These are phyloP conservation scores for Acleris laterana DNA, from an alignment of 2,888 invertebrate species.

Conservation along the genomic window DNA sequence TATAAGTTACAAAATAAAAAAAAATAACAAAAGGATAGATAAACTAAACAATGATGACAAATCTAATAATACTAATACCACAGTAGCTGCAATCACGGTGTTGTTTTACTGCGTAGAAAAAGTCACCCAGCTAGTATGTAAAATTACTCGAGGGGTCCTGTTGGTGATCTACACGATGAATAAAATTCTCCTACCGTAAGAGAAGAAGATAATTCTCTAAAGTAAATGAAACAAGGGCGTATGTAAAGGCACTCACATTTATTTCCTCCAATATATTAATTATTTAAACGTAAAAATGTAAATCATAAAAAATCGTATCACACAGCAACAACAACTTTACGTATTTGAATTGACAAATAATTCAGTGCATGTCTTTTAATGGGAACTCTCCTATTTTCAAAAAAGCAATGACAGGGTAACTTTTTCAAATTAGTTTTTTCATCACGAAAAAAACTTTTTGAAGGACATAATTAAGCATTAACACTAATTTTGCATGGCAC, in stretches of 20 bases:
- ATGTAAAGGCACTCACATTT: slow-evolving; percentile 72
- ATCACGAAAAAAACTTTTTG: slow-evolving; percentile 2
- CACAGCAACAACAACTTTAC: slow-evolving; percentile 64
- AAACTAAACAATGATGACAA: too few species aligned
- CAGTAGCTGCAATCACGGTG: too few species aligned
- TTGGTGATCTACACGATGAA: too few species aligned
- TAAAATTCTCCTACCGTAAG: too few species aligned
- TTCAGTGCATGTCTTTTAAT: slow-evolving; percentile 14
- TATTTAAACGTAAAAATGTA: slow-evolving; percentile 71
- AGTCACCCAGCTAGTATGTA: too few species aligned
- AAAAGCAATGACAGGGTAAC: slow-evolving; percentile 25
- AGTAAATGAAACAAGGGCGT: slow-evolving; percentile 56
- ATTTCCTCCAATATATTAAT: slow-evolving; percentile 77
- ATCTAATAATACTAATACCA: too few species aligned
- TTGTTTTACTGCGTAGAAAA: too few species aligned
- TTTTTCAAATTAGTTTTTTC: slow-evolving; percentile 10
- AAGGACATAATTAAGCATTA: slow-evolving; percentile 7
- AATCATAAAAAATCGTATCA: slow-evolving; percentile 71
- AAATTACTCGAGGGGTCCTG: too few species aligned
- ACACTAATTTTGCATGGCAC: slow-evolving; percentile 41
- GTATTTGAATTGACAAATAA: slow-evolving; percentile 34
- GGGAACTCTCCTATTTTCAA: slow-evolving; percentile 3
- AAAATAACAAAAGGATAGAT: too few species aligned
- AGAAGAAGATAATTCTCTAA: not conserved
- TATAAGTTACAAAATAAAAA: too few species aligned